Evolutionary conservation across 2,113 vertebrate genomes (phyloP), one percentile per base, ranked within the genome.

Genomic region (Brachypodius melanocephalos): DNA sequence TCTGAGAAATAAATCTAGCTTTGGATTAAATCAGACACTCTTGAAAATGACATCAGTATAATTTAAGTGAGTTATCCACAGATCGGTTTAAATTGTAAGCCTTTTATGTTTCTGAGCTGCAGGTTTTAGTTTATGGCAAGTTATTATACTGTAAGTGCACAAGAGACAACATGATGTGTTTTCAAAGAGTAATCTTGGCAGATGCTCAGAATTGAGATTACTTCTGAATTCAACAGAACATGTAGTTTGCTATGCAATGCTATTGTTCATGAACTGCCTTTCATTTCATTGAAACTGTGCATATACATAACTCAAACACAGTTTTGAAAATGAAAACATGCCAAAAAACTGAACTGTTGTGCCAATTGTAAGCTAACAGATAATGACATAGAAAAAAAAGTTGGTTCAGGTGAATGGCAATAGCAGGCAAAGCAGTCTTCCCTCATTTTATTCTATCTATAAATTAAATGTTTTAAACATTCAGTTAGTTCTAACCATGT

Each of bases 71-170:
- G 79, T 94, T 93, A 91, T 89, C 48, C 73, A 55, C 8, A 46
- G 68, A 75, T 18, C 34, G 68, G 55, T 89, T 94, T 89, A 86
- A 80, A 84, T n/a, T 78, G 31, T 38, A 95, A 90, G 54, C 32
- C 19, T 97, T 95, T 93, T 85, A 94, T 52, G 3, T 32, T 88
- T 93, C 38, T 80, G 62, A 92, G 65, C 42, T 95, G 48, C 65
- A 93, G 77, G 51, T 89, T 96, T 89, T 94, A 43, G 82, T 96
- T 97, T 95, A 96, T 75, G 31, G 40, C 22, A 76, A 90, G 94
- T 31, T 96, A 84, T 97, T 97, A 89, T 77, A 91, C 31, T 71
- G 32, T 91, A 93, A 97, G 68, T 84, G 76, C 52, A 59, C 55
- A 63, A 92, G 52, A 95, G 49, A 92, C 29, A 94, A 83, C 69